Base-by-base conservation (phyloP, 1,140 invertebrate genomes). In the Papilio polytes region DNA sequence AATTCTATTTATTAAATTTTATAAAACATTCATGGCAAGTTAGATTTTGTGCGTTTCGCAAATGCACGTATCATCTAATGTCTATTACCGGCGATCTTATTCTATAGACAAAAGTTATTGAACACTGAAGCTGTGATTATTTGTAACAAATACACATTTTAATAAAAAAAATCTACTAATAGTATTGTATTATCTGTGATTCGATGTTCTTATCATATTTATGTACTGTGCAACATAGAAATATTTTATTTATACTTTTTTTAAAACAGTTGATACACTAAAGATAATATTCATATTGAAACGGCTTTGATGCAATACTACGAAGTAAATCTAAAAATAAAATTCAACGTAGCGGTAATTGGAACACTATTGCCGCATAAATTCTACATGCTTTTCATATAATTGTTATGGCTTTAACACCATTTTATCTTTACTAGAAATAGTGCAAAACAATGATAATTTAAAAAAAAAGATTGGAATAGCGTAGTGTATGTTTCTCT, bases 31-130 rank as follows among this genome's bases (percentile, higher is more conserved):
- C 59, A 31, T 26, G 59, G 59, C 59, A 63, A 63, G 22, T 26
- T 63, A 22, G 56, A 63, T 4, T 63, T 74, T 74, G 73, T 74
- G 73, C 73, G 73, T 74, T 48, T 48, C 20, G 44, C 73, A 74
- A 74, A 74, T 74, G 73, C 73, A 46, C 41, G 20, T 44, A n/a
- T 48, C 36, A 13, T 36, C 36, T 36, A 36, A 36, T 2, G 4
- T 36, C 36, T 36, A 36, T 36, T 36, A 26, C 26, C 26, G 2
- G 59, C 59, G 13, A 63, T 63, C 9, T 26, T 63, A 63, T 63
- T 63, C 20, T 22, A 26, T 1, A 26, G 4, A 63, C 26, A 26
- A 63, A 12, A 63, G 15, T 48, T 63, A 12, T 10, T 63, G 10
- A 63, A 63, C 22, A 63, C 59, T 26, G 31, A 26, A 63, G 59